Evolutionary conservation across 2,113 vertebrate genomes (phyloP).

Genomic region (Sapajus apella): DNA sequence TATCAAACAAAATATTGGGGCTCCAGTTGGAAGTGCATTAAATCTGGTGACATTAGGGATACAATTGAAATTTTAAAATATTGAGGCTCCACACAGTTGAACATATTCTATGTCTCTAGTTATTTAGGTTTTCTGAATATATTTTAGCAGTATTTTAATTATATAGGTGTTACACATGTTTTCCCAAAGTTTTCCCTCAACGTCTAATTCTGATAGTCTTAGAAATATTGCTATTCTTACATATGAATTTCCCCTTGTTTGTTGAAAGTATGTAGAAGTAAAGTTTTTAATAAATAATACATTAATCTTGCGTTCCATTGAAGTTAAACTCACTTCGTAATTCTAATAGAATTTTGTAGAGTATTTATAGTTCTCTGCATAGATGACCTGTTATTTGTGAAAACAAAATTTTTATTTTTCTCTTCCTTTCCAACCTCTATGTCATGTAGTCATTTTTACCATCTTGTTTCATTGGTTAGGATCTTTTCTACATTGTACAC

Average conservation of each 20-base stretch:
- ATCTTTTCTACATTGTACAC: neutral
- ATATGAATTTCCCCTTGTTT: neutral
- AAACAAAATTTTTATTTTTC: neutral
- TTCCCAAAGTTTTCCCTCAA: neutral
- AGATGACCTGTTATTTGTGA: too few relatives aligned
- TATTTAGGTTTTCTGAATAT: neutral
- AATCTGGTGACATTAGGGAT: neutral
- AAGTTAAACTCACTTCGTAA: neutral
- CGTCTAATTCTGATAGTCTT: neutral
- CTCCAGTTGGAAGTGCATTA: neutral
- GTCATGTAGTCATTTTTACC: neutral
- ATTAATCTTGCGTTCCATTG: neutral
- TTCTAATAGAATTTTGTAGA: neutral
- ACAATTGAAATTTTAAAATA: neutral
- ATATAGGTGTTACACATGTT: neutral
- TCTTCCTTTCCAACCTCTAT: neutral
- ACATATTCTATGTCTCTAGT: neutral
- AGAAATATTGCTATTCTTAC: neutral
- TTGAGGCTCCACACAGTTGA: neutral
- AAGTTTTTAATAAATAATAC: neutral
- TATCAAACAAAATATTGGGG: neutral
- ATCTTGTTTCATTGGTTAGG: neutral
- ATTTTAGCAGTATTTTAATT: neutral
- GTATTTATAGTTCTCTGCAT: neutral
- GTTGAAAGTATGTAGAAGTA: neutral